These are phyloP conservation scores for Tinamus guttatus DNA, from an alignment of 2,113 vertebrate genomes.

Conservation along the genomic window DNA sequence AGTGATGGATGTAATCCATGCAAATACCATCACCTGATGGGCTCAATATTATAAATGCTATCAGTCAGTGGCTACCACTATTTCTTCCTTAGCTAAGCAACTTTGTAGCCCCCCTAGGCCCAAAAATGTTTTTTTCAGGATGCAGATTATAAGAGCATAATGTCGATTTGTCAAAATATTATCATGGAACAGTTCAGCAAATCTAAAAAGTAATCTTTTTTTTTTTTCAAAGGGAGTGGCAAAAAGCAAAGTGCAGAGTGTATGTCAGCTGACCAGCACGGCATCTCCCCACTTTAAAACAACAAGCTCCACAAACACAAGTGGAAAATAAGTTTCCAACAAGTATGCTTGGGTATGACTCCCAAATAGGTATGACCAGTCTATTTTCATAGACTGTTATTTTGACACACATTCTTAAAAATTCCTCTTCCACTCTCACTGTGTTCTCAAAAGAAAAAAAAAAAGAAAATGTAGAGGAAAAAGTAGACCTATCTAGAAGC, in stretches of 20 bases:
- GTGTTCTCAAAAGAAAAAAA: not conserved
- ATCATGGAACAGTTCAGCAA: not conserved
- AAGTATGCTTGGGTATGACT: not conserved
- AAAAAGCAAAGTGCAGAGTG: not conserved
- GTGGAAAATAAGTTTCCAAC: not conserved
- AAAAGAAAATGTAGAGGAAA: constrained; percentile 23
- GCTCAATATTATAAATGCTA: not conserved
- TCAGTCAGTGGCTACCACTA: not conserved
- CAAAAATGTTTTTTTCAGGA: not conserved
- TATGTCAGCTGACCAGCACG: not conserved
- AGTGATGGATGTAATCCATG: not conserved
- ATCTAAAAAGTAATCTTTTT: not conserved
- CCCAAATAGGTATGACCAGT: too few relatives aligned
- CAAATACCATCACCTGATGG: not conserved
- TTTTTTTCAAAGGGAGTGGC: not conserved
- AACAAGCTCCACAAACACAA: not conserved
- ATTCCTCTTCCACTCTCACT: not conserved
- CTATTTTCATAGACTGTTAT: not conserved
- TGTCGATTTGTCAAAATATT: not conserved
- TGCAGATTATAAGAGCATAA: not conserved
- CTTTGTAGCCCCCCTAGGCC: not conserved
- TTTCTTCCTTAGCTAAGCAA: not conserved
- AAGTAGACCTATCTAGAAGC: constrained; percentile 7
- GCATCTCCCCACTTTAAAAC: constrained; percentile 13
- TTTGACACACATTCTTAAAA: constrained; percentile 17